Conservation (phyloP, 1,140 invertebrate genomes). For the Drosophila pseudoobscura region DNA sequence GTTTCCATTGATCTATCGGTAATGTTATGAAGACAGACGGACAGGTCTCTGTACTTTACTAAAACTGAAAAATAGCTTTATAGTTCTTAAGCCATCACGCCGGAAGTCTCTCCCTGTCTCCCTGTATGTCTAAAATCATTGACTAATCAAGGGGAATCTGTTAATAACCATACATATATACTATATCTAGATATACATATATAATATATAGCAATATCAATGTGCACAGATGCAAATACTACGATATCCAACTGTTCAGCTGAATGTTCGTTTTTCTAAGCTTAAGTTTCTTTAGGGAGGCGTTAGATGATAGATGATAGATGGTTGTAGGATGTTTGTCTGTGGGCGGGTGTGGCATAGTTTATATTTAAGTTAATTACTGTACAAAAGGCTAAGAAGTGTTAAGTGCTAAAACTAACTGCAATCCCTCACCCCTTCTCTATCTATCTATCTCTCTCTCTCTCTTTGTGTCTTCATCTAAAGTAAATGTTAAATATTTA, state of each 20-base stretch:
- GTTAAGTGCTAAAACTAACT: slow-evolving; percentile 46
- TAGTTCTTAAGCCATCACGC: slow-evolving; percentile 72
- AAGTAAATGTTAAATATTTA: slow-evolving; percentile 63
- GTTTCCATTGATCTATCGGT: slow-evolving; percentile 58
- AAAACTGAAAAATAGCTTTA: slow-evolving; percentile 82
- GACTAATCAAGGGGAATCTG: slow-evolving; percentile 19
- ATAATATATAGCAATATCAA: slow-evolving; percentile 33
- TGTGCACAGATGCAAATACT: slow-evolving; percentile 28
- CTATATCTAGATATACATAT: slow-evolving; percentile 20
- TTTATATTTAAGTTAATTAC: slow-evolving; percentile 44
- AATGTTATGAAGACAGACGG: slow-evolving; percentile 41
- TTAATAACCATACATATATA: slow-evolving; percentile 27
- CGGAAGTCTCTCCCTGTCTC: slow-evolving; percentile 19
- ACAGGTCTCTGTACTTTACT: slow-evolving; percentile 72
- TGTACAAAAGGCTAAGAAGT: slow-evolving; percentile 35
- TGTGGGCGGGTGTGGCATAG: slow-evolving; percentile 36
- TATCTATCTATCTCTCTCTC: neutral
- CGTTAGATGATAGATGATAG: slow-evolving; percentile 1
- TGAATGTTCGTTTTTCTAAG: slow-evolving; percentile 65
- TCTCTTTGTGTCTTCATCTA: slow-evolving; percentile 17
- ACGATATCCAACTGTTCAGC: slow-evolving; percentile 61
- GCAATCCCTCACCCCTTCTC: neutral
- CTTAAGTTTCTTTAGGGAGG: slow-evolving; percentile 36
- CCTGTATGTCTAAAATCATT: slow-evolving; percentile 7
- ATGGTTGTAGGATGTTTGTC: slow-evolving; percentile 8